phyloP scores from a whole-genome alignment of 2,113 vertebrate species.

The Dissostichus mawsoni region DNA sequence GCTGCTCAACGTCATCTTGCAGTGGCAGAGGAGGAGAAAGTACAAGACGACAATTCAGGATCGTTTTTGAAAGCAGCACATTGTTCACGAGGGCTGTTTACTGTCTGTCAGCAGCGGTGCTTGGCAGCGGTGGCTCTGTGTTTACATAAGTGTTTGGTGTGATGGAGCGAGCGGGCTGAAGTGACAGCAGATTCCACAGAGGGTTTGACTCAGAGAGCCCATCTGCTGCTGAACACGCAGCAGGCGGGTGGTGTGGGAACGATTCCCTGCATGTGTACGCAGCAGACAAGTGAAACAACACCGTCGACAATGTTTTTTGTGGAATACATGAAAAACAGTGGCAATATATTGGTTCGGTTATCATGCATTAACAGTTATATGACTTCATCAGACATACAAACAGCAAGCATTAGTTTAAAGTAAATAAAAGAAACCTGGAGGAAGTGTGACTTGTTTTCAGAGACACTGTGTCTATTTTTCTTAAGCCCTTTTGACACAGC shows the following conservation, averaged over 20 bases:
- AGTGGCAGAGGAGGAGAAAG: constrained; percentile 36
- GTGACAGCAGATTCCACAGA: constrained; percentile 69
- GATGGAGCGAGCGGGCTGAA: constrained; percentile 66
- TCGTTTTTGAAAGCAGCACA: constrained; percentile 70
- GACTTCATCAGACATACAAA: no score
- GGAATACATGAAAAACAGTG: not conserved
- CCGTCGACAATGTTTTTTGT: not conserved
- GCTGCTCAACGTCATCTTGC: constrained; percentile 31
- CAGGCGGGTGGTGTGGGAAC: constrained; percentile 32
- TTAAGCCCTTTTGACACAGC: not conserved
- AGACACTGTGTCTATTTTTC: not conserved
- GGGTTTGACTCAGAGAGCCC: constrained; percentile 64
- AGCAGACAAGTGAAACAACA: not conserved
- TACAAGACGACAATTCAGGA: constrained; percentile 75
- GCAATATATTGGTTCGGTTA: not conserved
- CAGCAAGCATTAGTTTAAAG: no score
- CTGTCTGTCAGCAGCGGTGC: constrained; percentile 78
- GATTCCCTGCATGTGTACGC: constrained; percentile 13
- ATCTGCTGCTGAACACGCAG: constrained; percentile 63
- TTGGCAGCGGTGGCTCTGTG: constrained; percentile 76
- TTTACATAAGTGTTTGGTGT: constrained; percentile 72
- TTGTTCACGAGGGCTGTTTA: constrained; percentile 72
- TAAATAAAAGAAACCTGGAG: not conserved
- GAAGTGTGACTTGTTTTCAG: not conserved
- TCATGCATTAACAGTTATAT: not conserved